Evolutionary conservation across 2,888 invertebrate genomes (phyloP).

Genomic region (Erynnis tages): DNA sequence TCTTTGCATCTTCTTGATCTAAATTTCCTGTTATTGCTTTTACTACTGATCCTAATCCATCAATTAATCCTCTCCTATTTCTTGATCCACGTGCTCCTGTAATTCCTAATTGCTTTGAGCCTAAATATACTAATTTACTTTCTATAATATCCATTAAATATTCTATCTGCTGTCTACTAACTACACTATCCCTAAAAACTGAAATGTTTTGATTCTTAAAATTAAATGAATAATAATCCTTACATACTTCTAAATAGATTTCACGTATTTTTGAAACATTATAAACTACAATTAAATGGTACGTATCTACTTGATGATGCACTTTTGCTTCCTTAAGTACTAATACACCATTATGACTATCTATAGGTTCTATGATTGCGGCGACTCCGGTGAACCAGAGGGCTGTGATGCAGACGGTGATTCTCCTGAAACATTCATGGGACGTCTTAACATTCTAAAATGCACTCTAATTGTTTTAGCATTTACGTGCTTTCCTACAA

Average conservation of each 20-base stretch:
- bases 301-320: constrained; percentile 16
- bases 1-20: constrained; percentile 9
- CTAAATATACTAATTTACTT: too few species aligned
- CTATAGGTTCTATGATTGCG: constrained; percentile 10
- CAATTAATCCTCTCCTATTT: constrained; percentile 10
- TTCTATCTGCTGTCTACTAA: too few species aligned
- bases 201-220: too few species aligned
- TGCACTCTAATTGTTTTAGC: constrained; percentile 31
- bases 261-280: constrained; percentile 14
- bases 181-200: too few species aligned
- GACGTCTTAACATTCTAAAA: constrained; percentile 27
- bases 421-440: constrained; percentile 29
- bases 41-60: constrained; percentile 13
- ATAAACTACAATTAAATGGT: constrained; percentile 17
- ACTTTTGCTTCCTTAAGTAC: constrained; percentile 13
- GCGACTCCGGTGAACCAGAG: constrained; percentile 16
- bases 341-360: constrained; percentile 13
- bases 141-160: background rate
- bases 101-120: constrained; percentile 4
- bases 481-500: constrained; percentile 30
- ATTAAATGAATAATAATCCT: too few species aligned
- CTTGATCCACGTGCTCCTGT: constrained; percentile 6
- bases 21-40: constrained; percentile 16
- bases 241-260: constrained; percentile 1
- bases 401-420: constrained; percentile 6